Evolutionary conservation across 2,888 invertebrate genomes (phyloP), one percentile per base, ranked within the genome.

Genomic region (Hirtodrosophila histrioides): DNA sequence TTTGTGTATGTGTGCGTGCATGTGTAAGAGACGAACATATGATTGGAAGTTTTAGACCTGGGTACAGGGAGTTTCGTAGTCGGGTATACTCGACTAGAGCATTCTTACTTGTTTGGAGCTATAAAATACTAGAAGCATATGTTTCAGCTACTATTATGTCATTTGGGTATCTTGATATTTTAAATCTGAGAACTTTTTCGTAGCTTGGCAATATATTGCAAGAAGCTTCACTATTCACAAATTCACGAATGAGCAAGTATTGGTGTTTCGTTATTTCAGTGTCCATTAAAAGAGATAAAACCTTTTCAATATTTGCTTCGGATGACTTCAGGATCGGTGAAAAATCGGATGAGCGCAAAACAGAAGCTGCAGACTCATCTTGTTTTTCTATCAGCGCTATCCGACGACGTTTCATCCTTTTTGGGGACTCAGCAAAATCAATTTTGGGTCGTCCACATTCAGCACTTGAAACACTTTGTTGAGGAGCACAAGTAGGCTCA

Each of bases 401-500:
- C 17, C 33, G 51, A 33, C 45, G 45, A 51, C 50, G 40, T 60
- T 51, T 51, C 7, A 48, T 36, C 44, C 11, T 31, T 45, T 45
- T 31, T 45, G 31, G 40, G 40, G 39, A 27, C 27, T 27, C 43
- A 10, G 35, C 24, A 35, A 53, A 53, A 36, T 43, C 44, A 35
- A 12, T 40, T 39, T 39, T 39, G 39, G 39, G 39, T 11, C 39
- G 39, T 39, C 39, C 12, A 11, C 39, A 11, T 11, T 39, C 46
- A 46, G 46, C 46, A 23, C 23, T 46, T 48, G 36, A 10, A 48
- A 48, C 8, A 35, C 48, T 48, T 48, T 36, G 48, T 35, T 48
- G 48, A 48, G 48, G 36, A 27, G 5, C 27, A 27, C 27, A 27
- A 27, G 29, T 46, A 27, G 27, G 27, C 27, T 27, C 27, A 27